Evolutionary conservation across 2,888 invertebrate species (phyloP).

Genomic region (Lepidochrysops patricia): DNA sequence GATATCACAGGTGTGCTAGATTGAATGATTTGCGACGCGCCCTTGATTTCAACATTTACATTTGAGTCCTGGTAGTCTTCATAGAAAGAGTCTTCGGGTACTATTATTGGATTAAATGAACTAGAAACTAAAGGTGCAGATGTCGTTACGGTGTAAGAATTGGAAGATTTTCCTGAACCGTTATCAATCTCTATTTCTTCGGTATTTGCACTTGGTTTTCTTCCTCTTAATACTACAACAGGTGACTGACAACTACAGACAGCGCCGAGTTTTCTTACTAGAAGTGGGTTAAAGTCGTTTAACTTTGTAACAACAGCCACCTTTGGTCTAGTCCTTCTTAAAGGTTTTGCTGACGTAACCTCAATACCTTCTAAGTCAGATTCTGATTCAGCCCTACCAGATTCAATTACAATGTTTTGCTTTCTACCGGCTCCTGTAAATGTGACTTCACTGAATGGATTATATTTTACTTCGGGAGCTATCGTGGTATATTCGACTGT

Average conservation of each 20-base stretch:
- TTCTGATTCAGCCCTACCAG: conserved; percentile 59
- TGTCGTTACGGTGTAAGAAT: conserved; percentile 33
- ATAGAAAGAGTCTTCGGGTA: conserved; percentile 65
- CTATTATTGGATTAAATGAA: conserved; percentile 64
- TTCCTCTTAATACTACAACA: conserved; percentile 65
- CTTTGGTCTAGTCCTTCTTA: conserved; percentile 58
- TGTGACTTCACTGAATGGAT: conserved; percentile 47
- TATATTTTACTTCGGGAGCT: conserved; percentile 37
- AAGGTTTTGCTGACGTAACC: conserved; percentile 45
- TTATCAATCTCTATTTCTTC: conserved; percentile 31
- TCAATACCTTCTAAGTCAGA: conserved; percentile 59
- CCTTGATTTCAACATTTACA: conserved; percentile 39
- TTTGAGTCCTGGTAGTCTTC: conserved; percentile 55
- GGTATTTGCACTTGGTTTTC: conserved; percentile 44
- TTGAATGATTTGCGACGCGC: conserved; percentile 39
- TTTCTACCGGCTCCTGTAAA: conserved; percentile 41
- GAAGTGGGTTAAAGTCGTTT: conserved; percentile 81
- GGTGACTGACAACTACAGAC: conserved; percentile 82
- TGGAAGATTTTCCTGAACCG: conserved; percentile 41
- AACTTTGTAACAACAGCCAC: conserved; percentile 78
- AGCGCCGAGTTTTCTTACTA: conserved; percentile 81
- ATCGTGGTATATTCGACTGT: conserved; percentile 36
- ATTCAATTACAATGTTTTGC: conserved; percentile 60
- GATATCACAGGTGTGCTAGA: conserved; percentile 47
- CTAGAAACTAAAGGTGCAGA: conserved; percentile 46